phyloP scores from a whole-genome alignment of 2,113 vertebrate species.

The Scomber colias region DNA sequence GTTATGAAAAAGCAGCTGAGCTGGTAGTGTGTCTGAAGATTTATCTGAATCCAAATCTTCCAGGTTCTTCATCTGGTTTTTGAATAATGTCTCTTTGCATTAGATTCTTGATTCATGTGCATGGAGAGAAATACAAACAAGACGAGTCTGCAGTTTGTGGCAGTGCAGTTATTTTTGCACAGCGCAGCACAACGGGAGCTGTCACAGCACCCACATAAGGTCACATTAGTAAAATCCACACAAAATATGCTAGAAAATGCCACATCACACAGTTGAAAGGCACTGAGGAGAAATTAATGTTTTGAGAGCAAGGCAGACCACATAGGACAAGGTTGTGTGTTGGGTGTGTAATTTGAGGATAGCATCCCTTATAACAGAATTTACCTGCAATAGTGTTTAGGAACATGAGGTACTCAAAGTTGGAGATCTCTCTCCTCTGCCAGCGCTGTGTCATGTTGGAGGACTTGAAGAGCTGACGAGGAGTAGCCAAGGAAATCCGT shows the following conservation, averaged over 20 bases:
- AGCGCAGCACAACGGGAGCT: background rate
- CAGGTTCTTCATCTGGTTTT: constrained; percentile 13
- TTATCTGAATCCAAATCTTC: constrained; percentile 10
- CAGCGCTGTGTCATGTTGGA: constrained; percentile 99
- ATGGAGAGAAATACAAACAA: background rate
- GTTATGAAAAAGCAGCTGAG: constrained; percentile 10
- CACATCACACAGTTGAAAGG: background rate
- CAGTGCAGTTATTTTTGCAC: constrained; percentile 31
- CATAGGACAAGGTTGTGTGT: background rate
- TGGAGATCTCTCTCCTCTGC: constrained; percentile 99
- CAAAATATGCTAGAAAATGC: background rate
- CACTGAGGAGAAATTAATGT: background rate
- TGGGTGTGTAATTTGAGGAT: constrained; percentile 7
- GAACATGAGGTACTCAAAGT: constrained; percentile 99
- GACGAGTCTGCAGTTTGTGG: background rate
- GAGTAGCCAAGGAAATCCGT: constrained; percentile 97
- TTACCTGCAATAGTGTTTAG: constrained; percentile 99
- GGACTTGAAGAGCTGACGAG: constrained; percentile 99
- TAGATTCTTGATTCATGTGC: background rate
- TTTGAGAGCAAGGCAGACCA: background rate
- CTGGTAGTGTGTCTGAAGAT: background rate
- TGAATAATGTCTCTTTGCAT: constrained; percentile 7
- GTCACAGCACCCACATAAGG: background rate
- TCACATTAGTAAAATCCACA: background rate
- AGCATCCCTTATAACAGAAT: constrained; percentile 4